Base-by-base conservation (phyloP, 2,113 vertebrate species). In the Glareola pratincola region DNA sequence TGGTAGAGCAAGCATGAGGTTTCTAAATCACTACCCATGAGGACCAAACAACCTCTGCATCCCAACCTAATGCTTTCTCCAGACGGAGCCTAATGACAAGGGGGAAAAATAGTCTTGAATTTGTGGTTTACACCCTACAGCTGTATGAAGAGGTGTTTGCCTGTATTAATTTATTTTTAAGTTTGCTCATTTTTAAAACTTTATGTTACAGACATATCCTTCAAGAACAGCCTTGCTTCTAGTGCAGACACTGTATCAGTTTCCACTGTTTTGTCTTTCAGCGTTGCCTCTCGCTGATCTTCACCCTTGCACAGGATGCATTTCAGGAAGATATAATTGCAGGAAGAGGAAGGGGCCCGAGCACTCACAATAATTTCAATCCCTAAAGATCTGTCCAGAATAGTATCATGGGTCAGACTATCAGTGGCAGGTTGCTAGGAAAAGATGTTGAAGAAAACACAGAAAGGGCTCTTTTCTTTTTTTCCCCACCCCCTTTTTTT, bases 271-370 rank as follows among this genome's bases (percentile, higher is more conserved):
- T 45, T 56, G 41, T 20, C 78, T 80, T 37, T 22, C 64, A 77
- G 73, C 51, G 29, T 26, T 75, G 86, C 36, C 45, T 53, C 84
- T 29, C 2, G 12, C 53, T 75, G 80, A 75, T 82, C 77, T 9
- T 97, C 62, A 95, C 96, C 95, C 83, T 82, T 94, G 79, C 89
- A 96, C 95, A 96, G 95, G 92, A 96, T 94, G 77, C 36, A 37
- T 26, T 92, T 94, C 91, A 94, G 94, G 73, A 95, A 94, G 66
- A 82, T 57, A 34, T 53, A 95, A 94, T 69, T 73, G 74, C 94
- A 94, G 95, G 96, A 95, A 96, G 74, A n/a, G 92, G 95, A 83
- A 92, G 81, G 30, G 66, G 69, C 76, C 76, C 53, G 29, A 91
- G 73, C 76, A 85, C 66, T 94, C 45, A 29, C 47, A 86, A 9